These are phyloP conservation scores for Megalops cyprinoides DNA, from an alignment of 2,797 vertebrate species.

Conservation along the genomic window DNA sequence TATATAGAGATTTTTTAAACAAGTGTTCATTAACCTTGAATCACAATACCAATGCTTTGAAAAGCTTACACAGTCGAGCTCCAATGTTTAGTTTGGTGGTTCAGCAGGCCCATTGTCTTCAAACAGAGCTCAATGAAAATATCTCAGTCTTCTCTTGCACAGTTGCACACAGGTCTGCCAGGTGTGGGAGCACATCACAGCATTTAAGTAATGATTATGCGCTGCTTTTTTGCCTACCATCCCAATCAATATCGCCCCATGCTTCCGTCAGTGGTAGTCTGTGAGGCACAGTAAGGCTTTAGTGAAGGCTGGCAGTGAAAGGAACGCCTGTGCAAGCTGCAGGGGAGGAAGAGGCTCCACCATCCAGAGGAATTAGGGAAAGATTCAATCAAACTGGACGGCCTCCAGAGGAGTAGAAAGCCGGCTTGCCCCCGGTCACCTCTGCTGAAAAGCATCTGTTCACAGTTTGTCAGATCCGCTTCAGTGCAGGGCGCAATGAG, in stretches of 20 bases:
- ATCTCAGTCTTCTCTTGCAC: not conserved
- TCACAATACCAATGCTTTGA: too few relatives aligned
- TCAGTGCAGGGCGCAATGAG: slow-evolving; percentile 1
- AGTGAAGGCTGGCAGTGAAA: slow-evolving; percentile 7
- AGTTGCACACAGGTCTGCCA: not conserved
- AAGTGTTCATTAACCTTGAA: too few relatives aligned
- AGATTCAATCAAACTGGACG: slow-evolving; percentile 16
- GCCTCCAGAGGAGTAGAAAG: slow-evolving; percentile 16
- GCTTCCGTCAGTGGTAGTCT: not conserved
- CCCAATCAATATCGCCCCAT: not conserved
- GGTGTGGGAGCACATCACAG: not conserved
- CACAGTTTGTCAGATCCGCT: slow-evolving; percentile 27
- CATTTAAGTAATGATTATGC: slow-evolving; percentile 9
- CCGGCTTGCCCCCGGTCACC: not conserved
- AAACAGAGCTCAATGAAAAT: too few relatives aligned
- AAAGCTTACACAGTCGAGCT: too few relatives aligned
- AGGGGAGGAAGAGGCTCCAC: not conserved
- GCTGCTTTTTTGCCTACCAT: not conserved
- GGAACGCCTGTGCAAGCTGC: not conserved
- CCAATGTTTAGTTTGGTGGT: too few relatives aligned
- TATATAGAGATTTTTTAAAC: too few relatives aligned
- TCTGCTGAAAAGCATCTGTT: slow-evolving; percentile 30
- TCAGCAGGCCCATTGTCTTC: too few relatives aligned
- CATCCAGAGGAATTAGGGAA: slow-evolving; percentile 18
- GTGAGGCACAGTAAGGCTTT: not conserved